Evolutionary conservation across 2,113 vertebrate genomes (phyloP).

Genomic region (Platichthys flesus): DNA sequence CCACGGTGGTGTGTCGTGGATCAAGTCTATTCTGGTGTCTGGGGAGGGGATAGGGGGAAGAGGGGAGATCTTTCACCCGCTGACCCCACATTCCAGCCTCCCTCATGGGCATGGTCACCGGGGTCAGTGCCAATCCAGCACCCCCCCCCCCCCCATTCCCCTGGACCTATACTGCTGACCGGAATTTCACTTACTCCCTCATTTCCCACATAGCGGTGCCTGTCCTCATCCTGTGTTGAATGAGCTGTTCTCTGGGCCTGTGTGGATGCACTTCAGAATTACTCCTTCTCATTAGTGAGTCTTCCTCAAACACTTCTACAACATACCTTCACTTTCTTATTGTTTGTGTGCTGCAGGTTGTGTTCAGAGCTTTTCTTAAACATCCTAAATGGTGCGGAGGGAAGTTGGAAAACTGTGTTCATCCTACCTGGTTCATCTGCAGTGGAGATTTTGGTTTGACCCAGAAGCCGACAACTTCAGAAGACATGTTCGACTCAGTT

Average conservation of each 20-base stretch:
- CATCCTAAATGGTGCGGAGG: no score
- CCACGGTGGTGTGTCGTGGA: constrained; percentile 6
- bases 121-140: constrained; percentile 8
- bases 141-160: neutral
- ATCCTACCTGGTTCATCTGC: neutral
- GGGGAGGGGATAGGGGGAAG: neutral
- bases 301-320: neutral
- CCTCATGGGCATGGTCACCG: constrained; percentile 8
- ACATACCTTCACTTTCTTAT: no score
- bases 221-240: no score
- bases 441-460: neutral
- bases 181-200: neutral
- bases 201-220: neutral
- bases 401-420: no score
- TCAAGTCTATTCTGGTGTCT: constrained; percentile 57
- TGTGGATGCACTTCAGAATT: neutral
- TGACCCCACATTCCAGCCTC: constrained; percentile 63
- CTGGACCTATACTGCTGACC: neutral
- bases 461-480: no score
- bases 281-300: neutral
- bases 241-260: no score
- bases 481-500: no score
- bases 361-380: no score
- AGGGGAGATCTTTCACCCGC: constrained; percentile 22
- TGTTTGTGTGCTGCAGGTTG: no score